Conservation (phyloP, 2,113 vertebrate genomes). For the Eleginops maclovinus region DNA sequence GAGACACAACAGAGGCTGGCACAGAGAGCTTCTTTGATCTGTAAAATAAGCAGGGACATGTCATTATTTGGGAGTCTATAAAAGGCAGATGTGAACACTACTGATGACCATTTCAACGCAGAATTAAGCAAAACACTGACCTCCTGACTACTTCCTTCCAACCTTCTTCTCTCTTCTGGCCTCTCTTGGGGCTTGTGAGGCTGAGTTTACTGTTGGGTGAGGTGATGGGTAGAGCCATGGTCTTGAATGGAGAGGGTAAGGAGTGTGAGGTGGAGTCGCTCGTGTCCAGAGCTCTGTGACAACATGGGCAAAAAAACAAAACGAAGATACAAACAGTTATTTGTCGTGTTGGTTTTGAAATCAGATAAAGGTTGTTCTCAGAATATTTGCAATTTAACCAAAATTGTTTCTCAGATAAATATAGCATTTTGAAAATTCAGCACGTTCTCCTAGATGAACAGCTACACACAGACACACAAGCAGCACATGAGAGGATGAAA, state of each 20-base stretch:
- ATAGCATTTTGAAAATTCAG: background rate
- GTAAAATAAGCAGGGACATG: constrained; percentile 12
- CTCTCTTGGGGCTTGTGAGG: constrained; percentile 96
- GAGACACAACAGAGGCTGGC: constrained; percentile 97
- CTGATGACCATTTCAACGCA: background rate
- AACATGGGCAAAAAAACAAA: constrained; percentile 7
- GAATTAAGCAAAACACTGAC: constrained; percentile 73
- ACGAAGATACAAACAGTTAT: background rate
- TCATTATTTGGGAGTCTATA: background rate
- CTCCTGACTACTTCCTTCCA: constrained; percentile 99
- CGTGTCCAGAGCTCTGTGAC: constrained; percentile 87
- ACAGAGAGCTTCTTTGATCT: constrained; percentile 99
- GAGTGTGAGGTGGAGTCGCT: constrained; percentile 88
- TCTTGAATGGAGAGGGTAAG: constrained; percentile 89
- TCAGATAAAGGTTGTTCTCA: background rate
- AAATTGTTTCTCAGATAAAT: background rate
- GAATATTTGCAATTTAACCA: background rate
- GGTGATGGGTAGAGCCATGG: constrained; percentile 91
- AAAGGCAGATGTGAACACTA: background rate
- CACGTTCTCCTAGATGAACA: background rate
- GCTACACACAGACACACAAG: background rate
- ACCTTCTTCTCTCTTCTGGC: constrained; percentile 98
- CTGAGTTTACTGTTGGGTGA: constrained; percentile 95
- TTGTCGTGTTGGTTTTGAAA: background rate
- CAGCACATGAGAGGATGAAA: too few relatives aligned